phyloP scores from a whole-genome alignment of 2,113 vertebrate species.

The Spea multiplicata region DNA sequence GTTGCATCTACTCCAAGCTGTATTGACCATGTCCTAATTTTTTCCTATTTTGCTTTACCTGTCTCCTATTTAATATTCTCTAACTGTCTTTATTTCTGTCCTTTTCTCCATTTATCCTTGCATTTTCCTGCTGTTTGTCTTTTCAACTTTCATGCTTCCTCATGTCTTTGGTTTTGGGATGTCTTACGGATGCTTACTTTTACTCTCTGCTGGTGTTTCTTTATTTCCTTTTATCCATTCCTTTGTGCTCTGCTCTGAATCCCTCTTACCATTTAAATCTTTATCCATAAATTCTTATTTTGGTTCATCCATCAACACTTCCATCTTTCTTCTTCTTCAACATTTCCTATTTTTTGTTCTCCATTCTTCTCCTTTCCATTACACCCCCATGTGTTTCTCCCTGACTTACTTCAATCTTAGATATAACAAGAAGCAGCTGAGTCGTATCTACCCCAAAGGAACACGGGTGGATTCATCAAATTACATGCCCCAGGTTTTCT shows the following conservation, averaged over 20 bases:
- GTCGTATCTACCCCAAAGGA: slow-evolving; percentile 89
- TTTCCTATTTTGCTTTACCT: neutral
- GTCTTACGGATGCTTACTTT: too few species aligned
- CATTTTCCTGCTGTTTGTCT: neutral
- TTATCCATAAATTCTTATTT: too few species aligned
- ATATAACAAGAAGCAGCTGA: slow-evolving; percentile 91
- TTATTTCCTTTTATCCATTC: neutral
- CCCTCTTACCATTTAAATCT: too few species aligned
- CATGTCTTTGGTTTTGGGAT: too few species aligned
- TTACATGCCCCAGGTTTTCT: slow-evolving; percentile 91
- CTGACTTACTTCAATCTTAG: slow-evolving; percentile 61
- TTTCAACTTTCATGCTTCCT: too few species aligned
- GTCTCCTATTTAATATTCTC: neutral
- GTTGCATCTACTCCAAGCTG: neutral
- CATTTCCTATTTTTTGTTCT: too few species aligned
- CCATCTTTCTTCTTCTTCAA: neutral
- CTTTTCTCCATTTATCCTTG: neutral
- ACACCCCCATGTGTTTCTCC: slow-evolving; percentile 36
- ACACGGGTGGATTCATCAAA: slow-evolving; percentile 90
- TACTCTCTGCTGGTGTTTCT: neutral
- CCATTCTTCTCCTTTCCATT: neutral
- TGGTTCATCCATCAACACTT: neutral
- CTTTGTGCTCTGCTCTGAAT: neutral
- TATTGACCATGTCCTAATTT: neutral
- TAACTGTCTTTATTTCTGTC: neutral